Percentiles rank a stretch among this genome's conserved stretches.
Evolutionary conservation across 1,140 invertebrate species (phyloP).

Genomic region (Hydropsyche tenuis): DNA sequence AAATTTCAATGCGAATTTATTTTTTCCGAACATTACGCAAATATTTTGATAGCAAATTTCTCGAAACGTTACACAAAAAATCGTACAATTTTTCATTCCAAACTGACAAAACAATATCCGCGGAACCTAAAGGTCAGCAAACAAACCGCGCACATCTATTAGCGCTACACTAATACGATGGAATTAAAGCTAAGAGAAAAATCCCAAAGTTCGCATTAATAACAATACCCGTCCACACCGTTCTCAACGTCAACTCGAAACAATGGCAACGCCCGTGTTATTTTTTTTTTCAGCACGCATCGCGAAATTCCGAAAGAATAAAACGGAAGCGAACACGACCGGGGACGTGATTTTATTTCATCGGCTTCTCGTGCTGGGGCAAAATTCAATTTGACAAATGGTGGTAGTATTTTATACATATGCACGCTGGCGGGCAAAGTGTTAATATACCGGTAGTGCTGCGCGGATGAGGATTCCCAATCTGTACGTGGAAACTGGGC

Average conservation of each 20-base stretch:
- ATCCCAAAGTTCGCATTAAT: too few species aligned
- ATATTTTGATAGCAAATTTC: background rate
- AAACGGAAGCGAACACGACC: background rate
- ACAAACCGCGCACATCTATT: too few species aligned
- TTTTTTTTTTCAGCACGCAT: background rate
- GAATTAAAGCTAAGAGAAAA: too few species aligned
- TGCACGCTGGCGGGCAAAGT: too few species aligned
- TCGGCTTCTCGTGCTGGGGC: background rate
- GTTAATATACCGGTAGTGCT: too few species aligned
- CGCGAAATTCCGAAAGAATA: background rate
- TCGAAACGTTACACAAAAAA: background rate
- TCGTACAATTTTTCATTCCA: too few species aligned
- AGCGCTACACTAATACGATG: too few species aligned
- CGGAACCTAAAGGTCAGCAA: too few species aligned
- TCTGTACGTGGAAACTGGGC: too few species aligned
- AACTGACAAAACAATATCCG: too few species aligned
- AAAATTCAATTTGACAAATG: slow-evolving; percentile 21
- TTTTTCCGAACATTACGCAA: background rate
- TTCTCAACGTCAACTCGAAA: slow-evolving; percentile 1
- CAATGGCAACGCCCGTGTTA: background rate
- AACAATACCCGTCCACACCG: background rate
- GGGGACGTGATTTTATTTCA: slow-evolving; percentile 8
- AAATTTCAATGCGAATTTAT: background rate
- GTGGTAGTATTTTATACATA: background rate
- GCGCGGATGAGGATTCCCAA: too few species aligned